A percentile compares a stretch with the other conserved stretches of the same genome.
These are phyloP conservation scores for Crax fasciolata DNA, from an alignment of 2,797 vertebrate species.

Conservation along the genomic window DNA sequence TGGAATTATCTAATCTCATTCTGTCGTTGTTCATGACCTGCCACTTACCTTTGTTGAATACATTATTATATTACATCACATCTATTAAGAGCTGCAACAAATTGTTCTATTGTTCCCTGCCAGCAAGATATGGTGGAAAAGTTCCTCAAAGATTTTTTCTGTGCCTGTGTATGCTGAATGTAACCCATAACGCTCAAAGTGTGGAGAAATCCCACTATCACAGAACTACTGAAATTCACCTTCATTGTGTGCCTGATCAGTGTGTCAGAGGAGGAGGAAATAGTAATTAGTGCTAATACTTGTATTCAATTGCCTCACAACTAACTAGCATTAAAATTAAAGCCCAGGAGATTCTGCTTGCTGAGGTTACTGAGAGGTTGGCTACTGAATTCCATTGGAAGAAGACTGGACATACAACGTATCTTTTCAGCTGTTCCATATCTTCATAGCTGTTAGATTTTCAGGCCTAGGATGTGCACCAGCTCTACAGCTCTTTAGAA, in stretches of 20 bases:
- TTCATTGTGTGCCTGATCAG: fast-evolving
- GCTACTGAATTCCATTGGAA: not conserved
- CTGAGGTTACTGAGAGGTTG: not conserved
- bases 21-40: constrained; percentile 15
- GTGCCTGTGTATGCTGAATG: not conserved
- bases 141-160: constrained; percentile 7
- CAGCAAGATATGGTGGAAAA: not conserved
- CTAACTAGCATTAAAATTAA: not conserved
- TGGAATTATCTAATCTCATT: constrained; percentile 25
- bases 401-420: fast-evolving
- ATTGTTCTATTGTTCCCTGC: constrained; percentile 32
- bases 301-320: not conserved
- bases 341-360: not conserved
- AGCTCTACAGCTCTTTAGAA: not conserved
- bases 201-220: not conserved
- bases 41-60: constrained; percentile 39
- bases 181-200: fast-evolving
- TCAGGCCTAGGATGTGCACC: not conserved
- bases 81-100: constrained; percentile 48
- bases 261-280: not conserved
- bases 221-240: not conserved
- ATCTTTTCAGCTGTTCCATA: not conserved
- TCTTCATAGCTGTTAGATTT: not conserved
- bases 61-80: constrained; percentile 43
- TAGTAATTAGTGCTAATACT: not conserved